Evolutionary conservation across 2,888 invertebrate species (phyloP), one percentile per base, ranked within the genome.

Genomic region (Melolontha melolontha): DNA sequence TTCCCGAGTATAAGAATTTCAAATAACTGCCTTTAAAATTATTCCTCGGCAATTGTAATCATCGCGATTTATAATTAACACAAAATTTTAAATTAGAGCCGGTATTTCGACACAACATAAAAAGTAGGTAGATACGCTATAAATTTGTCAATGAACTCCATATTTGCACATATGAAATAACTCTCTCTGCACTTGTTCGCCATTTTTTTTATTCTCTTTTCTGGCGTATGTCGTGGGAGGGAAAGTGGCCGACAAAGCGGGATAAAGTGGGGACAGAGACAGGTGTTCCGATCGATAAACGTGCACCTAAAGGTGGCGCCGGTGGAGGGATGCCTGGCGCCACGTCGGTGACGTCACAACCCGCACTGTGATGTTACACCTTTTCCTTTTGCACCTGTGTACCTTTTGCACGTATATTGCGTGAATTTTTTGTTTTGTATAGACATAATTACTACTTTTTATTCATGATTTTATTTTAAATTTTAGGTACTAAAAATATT

Each of bases 241-340:
- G 65, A 65, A 65, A 65, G 65, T 65, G 65, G 55, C 51, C 51
- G 52, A 39, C 65, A 64, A 40, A 39, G 64, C 59, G 72, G 55
- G 70, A 49, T 22, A 55, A 55, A 55, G 55, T 55, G 55, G 55
- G 55, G 55, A 55, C 55, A 74, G 73, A 74, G 75, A 69, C 77
- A 78, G 77, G 77, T 78, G 76, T 77, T 73, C 75, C 79, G 79
- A 81, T 81, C 81, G 81, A 81, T 81, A 78, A 77, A 75, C 78
- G 77, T 78, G 79, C 80, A 79, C 77, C 78, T 78, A 75, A 74
- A 55, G 55, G 55, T 77, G 79, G 79, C 80, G 80, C 77, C 79
- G 80, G 77, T 79, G 79, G 78, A 81, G 79, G 79, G 80, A 78
- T 79, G 79, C 76, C 78, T 77, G 80, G 80, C 80, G 81, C 81